These are phyloP conservation scores for Poecilus cupreus DNA, from an alignment of 2,888 invertebrate genomes.

Conservation along the genomic window DNA sequence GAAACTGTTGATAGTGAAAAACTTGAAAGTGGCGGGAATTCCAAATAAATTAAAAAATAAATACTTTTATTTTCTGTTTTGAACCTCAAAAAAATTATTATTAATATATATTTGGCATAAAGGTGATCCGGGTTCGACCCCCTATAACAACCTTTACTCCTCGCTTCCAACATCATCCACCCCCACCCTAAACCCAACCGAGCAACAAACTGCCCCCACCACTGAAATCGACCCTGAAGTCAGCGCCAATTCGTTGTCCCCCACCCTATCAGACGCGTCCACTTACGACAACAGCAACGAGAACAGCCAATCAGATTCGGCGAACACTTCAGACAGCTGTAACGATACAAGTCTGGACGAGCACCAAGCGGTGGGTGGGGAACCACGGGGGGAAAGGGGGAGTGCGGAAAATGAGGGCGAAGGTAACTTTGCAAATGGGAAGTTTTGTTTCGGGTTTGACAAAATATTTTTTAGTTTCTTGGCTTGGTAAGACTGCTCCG, in stretches of 20 bases:
- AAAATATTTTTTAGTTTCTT: constrained; percentile 62
- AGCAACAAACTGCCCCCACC: neutral
- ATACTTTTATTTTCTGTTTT: no score
- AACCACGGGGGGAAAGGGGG: neutral
- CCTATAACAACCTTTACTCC: constrained; percentile 71
- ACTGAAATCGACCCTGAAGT: constrained; percentile 6
- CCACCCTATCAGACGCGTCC: constrained; percentile 65
- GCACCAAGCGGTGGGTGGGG: neutral
- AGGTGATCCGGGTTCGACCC: constrained; percentile 72
- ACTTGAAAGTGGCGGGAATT: no score
- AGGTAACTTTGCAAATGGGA: neutral
- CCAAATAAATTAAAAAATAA: no score
- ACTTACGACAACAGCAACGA: constrained; percentile 58
- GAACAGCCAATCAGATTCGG: constrained; percentile 62
- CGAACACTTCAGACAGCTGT: constrained; percentile 63
- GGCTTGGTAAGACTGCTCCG: constrained; percentile 85
- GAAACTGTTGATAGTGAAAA: no score
- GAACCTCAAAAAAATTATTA: neutral
- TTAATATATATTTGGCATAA: neutral
- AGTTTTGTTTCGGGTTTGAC: no score
- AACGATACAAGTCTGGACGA: constrained; percentile 59
- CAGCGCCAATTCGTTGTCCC: constrained; percentile 43
- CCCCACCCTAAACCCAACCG: neutral
- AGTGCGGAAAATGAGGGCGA: neutral
- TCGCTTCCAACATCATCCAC: neutral